Evolutionary conservation across 2,113 vertebrate genomes (phyloP).

Genomic region (Eclectus roratus): DNA sequence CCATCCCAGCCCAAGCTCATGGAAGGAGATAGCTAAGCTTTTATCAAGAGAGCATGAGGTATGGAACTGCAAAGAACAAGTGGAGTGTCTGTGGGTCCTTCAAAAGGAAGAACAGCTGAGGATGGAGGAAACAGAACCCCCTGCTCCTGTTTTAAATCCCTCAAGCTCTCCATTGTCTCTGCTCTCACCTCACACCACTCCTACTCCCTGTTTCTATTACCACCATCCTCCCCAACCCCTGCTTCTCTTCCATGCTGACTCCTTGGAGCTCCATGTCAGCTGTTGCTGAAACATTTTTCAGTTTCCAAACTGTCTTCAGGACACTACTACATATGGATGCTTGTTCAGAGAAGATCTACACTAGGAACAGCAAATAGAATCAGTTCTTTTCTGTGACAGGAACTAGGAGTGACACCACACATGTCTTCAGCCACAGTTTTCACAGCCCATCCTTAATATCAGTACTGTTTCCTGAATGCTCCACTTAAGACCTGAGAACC

Average conservation of each 20-base stretch:
- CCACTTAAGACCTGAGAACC: not conserved
- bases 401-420: not conserved
- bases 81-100: not conserved
- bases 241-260: not conserved
- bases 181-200: not conserved
- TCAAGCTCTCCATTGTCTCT: not conserved
- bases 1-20: not conserved
- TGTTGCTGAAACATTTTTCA: not conserved
- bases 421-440: not conserved
- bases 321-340: not conserved
- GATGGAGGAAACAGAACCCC: not conserved
- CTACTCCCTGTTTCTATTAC: not conserved
- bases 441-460: not conserved
- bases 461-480: not conserved
- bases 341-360: not conserved
- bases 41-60: not conserved
- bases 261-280: not conserved
- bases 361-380: not conserved
- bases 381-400: not conserved
- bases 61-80: not conserved
- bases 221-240: not conserved
- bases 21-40: not conserved
- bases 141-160: not conserved
- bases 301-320: not conserved
- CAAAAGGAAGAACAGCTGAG: not conserved